Evolutionary conservation across 2,113 vertebrate species (phyloP).

Genomic region (Xenopus borealis): DNA sequence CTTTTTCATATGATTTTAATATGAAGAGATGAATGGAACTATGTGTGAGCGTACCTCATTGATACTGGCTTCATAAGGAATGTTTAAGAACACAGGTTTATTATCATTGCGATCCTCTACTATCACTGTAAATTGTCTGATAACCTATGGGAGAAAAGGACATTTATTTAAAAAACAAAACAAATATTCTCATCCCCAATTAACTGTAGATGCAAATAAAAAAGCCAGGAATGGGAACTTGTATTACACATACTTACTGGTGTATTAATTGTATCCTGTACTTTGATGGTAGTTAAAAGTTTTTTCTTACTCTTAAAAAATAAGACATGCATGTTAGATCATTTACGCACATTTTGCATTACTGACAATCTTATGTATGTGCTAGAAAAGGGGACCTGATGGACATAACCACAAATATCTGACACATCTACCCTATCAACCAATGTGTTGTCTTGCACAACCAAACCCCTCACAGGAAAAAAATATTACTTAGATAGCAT

Average conservation of each 20-base stretch:
- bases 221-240: not conserved
- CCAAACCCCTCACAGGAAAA: too few species aligned
- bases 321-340: not conserved
- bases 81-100: conserved; percentile 58
- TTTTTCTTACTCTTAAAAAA: not conserved
- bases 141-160: conserved; percentile 48
- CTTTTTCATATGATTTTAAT: too few species aligned
- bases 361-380: too few species aligned
- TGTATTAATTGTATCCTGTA: not conserved
- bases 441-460: too few species aligned
- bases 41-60: conserved; percentile 63
- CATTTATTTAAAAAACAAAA: too few species aligned
- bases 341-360: not conserved
- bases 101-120: conserved; percentile 73
- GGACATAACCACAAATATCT: too few species aligned
- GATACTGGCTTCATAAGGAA: conserved; percentile 55
- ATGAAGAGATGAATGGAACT: not conserved
- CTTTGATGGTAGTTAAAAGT: not conserved
- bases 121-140: fast-evolving
- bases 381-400: too few species aligned
- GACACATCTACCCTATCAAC: too few species aligned
- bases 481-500: too few species aligned
- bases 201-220: too few species aligned
- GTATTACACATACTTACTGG: not conserved
- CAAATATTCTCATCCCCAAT: too few species aligned